These are phyloP conservation scores for Eristalis intricaria DNA, from an alignment of 2,888 invertebrate species.

Conservation along the genomic window DNA sequence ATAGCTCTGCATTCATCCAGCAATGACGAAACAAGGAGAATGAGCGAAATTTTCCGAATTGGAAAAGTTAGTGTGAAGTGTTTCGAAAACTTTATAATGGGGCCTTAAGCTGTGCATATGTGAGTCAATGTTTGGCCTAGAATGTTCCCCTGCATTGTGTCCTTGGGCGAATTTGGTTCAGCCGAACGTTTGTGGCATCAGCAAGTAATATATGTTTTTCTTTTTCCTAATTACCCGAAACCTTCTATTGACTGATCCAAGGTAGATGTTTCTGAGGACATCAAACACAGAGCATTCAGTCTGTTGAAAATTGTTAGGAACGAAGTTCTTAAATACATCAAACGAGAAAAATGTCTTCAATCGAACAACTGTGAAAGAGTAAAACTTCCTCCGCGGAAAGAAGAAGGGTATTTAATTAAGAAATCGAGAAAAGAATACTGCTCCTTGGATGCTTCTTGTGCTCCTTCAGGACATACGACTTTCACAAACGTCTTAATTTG, in stretches of 20 bases:
- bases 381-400: not conserved
- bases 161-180: slow-evolving; percentile 30
- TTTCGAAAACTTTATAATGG: slow-evolving; percentile 58
- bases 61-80: slow-evolving; percentile 63
- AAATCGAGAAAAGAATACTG: not conserved
- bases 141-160: slow-evolving; percentile 9
- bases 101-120: slow-evolving; percentile 32
- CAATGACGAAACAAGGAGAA: slow-evolving; percentile 22
- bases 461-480: not conserved
- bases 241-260: not conserved
- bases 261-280: not conserved
- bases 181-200: slow-evolving; percentile 6
- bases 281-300: not conserved
- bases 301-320: not conserved
- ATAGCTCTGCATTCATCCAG: slow-evolving; percentile 41
- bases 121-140: slow-evolving; percentile 55
- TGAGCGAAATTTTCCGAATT: slow-evolving; percentile 56
- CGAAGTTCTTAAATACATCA: not conserved
- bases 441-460: not conserved
- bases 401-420: slow-evolving; percentile 36
- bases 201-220: not conserved
- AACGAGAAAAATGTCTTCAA: not conserved
- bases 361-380: not conserved
- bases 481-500: slow-evolving; percentile 20
- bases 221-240: not conserved